Conservation (phyloP, 2,797 vertebrate genomes). For the Scolopax rusticola region DNA sequence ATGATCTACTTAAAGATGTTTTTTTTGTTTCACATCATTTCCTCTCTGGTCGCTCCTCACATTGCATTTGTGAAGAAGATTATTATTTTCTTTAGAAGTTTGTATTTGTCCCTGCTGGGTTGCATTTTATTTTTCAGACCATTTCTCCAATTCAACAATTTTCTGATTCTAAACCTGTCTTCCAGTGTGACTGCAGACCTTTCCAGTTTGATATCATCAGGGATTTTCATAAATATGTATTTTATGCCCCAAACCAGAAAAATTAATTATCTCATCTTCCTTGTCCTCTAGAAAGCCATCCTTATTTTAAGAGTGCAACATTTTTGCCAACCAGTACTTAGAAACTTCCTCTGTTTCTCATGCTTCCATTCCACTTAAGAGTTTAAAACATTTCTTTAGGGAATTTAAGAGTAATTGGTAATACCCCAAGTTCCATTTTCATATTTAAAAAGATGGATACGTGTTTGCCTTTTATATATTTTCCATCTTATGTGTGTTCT, state of each 20-base stretch:
- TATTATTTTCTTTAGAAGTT: neutral
- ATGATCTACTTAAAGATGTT: neutral
- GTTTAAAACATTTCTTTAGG: neutral
- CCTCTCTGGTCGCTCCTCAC: neutral
- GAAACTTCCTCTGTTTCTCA: neutral
- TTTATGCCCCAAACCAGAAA: neutral
- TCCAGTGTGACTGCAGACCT: neutral
- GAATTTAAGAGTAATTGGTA: neutral
- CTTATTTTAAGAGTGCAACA: neutral
- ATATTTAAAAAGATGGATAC: neutral
- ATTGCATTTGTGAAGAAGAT: neutral
- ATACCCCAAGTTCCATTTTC: neutral
- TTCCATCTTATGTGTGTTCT: neutral
- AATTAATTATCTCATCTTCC: neutral
- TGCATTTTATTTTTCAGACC: neutral
- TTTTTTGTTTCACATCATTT: neutral
- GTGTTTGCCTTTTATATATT: neutral
- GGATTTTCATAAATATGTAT: neutral
- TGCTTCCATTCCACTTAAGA: neutral
- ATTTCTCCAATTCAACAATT: neutral
- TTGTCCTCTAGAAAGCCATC: neutral
- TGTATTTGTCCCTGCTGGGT: neutral
- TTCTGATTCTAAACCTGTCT: neutral
- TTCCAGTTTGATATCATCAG: neutral
- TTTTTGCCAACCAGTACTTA: neutral